Conservation (phyloP, 64 coral and sea anemone species). For the Porites lutea region DNA sequence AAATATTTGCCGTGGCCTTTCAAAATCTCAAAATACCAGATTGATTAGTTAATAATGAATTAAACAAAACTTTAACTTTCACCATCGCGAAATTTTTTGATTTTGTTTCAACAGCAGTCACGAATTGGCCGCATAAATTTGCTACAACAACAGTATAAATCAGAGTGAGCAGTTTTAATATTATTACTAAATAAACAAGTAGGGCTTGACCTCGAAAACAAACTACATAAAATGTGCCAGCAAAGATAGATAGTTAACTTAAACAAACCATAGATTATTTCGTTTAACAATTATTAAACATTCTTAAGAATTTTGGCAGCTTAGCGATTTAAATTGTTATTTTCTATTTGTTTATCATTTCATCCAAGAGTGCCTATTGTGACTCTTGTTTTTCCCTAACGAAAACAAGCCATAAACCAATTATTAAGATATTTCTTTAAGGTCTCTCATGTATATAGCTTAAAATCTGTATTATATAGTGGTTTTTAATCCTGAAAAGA, state of each 20-base stretch:
- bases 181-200: constrained; percentile 15
- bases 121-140: neutral
- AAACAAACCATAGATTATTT: neutral
- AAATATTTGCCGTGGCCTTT: constrained; percentile 3
- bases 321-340: neutral
- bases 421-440: too few relatives aligned
- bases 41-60: constrained; percentile 16
- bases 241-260: neutral
- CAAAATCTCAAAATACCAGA: neutral
- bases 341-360: neutral
- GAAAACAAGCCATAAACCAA: too few relatives aligned
- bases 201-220: constrained; percentile 3
- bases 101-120: neutral
- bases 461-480: too few relatives aligned
- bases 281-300: too few relatives aligned
- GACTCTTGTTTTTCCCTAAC: too few relatives aligned
- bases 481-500: neutral
- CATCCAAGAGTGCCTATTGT: too few relatives aligned
- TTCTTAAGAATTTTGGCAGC: neutral
- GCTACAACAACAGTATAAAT: neutral
- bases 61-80: neutral
- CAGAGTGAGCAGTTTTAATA: neutral
- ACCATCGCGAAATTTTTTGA: neutral
- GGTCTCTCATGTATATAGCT: too few relatives aligned
- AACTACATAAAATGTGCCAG: neutral